phyloP scores from a whole-genome alignment of 2,888 invertebrate genomes.

The Polydesmus complanatus region DNA sequence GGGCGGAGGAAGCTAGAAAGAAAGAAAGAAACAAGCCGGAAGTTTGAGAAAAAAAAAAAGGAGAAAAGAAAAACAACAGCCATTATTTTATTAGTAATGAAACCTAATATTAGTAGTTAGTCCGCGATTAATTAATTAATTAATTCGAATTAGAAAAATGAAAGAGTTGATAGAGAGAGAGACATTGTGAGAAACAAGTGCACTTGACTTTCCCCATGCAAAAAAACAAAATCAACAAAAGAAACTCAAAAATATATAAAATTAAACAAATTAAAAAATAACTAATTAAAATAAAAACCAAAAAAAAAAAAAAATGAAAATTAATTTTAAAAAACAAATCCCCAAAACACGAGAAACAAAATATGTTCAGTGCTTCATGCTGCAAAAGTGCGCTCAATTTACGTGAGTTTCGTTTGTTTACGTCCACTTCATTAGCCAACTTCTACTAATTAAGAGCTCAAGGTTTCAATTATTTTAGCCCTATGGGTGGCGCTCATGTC shows the following conservation, averaged over 20 bases:
- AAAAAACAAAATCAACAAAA: background rate
- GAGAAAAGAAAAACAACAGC: too few relatives aligned
- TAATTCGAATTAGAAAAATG: too few relatives aligned
- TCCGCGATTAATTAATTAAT: too few relatives aligned
- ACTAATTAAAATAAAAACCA: background rate
- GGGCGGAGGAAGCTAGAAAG: conserved; percentile 16
- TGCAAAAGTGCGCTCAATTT: too few relatives aligned
- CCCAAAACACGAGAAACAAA: background rate
- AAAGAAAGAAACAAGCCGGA: conserved; percentile 6
- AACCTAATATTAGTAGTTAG: too few relatives aligned
- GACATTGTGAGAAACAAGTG: too few relatives aligned
- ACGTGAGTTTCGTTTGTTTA: background rate
- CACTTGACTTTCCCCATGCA: conserved; percentile 9
- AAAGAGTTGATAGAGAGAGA: too few relatives aligned
- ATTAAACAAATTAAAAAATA: background rate
- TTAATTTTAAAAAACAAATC: background rate
- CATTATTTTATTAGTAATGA: too few relatives aligned
- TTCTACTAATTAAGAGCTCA: background rate
- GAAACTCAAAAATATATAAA: background rate
- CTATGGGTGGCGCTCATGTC: background rate
- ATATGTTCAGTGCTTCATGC: too few relatives aligned
- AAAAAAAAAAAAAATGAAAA: background rate
- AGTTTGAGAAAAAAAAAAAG: too few relatives aligned
- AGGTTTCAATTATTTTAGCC: background rate
- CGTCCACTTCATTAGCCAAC: background rate